Conservation (phyloP, 2,113 vertebrate species). For the Thunnus thynnus region DNA sequence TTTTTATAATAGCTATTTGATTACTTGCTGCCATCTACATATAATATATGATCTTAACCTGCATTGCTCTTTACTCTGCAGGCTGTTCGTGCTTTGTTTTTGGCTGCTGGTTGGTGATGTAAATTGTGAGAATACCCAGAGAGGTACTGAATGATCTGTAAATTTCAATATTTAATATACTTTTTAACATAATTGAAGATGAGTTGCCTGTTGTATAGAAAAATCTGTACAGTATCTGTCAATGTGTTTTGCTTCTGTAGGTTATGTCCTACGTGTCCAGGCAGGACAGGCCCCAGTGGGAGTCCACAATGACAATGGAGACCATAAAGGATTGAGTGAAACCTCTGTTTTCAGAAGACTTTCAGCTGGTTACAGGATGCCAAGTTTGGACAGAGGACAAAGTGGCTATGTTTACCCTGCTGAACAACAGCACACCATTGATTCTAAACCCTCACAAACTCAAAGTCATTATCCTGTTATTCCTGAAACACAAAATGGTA, state of each 20-base stretch:
- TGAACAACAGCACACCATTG: not conserved
- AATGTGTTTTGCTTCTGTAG: constrained; percentile 16
- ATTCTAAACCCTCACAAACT: not conserved
- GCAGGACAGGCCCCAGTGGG: not conserved
- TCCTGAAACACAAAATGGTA: not conserved
- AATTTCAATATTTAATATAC: not conserved
- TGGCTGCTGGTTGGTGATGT: constrained; percentile 25
- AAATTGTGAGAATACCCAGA: not conserved
- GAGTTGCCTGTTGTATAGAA: not conserved
- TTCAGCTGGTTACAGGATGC: not conserved
- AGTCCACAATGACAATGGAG: not conserved
- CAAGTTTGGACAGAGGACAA: not conserved
- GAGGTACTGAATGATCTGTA: constrained; percentile 17
- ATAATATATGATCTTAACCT: not conserved
- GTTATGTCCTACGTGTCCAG: not conserved
- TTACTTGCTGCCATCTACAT: not conserved
- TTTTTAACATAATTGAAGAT: not conserved
- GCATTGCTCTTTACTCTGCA: not conserved
- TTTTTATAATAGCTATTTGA: not conserved
- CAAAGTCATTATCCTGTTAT: not conserved
- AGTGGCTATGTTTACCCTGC: not conserved
- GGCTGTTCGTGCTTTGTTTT: constrained; percentile 25
- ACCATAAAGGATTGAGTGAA: not conserved
- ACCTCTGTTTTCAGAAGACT: not conserved
- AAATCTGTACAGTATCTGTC: not conserved